Percentiles rank a stretch among this genome's conserved stretches.
phyloP scores from a whole-genome alignment of 2,888 invertebrate species.

The Vandiemenella viatica region DNA sequence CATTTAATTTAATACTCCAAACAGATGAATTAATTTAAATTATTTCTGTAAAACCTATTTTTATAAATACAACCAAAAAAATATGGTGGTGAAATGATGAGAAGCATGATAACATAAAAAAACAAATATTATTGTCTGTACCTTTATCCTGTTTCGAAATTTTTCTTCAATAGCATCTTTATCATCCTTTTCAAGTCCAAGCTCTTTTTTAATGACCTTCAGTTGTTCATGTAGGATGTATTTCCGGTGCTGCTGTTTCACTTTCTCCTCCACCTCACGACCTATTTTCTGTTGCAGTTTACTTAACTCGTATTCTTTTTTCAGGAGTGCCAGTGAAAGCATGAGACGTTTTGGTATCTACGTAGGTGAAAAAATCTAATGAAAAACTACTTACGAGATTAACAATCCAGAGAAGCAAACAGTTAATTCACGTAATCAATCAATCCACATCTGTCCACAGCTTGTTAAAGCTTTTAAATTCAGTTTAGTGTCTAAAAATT shows the following conservation, averaged over 20 bases:
- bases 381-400: background rate
- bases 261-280: slow-evolving; percentile 94
- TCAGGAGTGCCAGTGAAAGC: slow-evolving; percentile 77
- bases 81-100: too few relatives aligned
- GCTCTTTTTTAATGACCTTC: slow-evolving; percentile 94
- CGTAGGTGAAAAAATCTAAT: slow-evolving; percentile 23
- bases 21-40: background rate
- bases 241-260: slow-evolving; percentile 94
- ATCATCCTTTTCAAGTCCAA: slow-evolving; percentile 97
- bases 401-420: too few relatives aligned
- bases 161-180: slow-evolving; percentile 98
- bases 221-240: slow-evolving; percentile 96
- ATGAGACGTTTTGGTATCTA: slow-evolving; percentile 86
- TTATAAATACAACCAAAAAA: background rate
- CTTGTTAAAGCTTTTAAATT: too few relatives aligned
- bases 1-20: too few relatives aligned
- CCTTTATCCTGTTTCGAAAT: slow-evolving; percentile 75
- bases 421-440: too few relatives aligned
- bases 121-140: slow-evolving; percentile 18
- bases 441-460: too few relatives aligned
- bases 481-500: too few relatives aligned
- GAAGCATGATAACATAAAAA: too few relatives aligned
- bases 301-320: slow-evolving; percentile 92
- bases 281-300: slow-evolving; percentile 96
- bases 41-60: background rate